A percentile compares a stretch with the other conserved stretches of the same genome.
Evolutionary conservation across 2,888 invertebrate species (phyloP).

Genomic region (Hedya salicella): DNA sequence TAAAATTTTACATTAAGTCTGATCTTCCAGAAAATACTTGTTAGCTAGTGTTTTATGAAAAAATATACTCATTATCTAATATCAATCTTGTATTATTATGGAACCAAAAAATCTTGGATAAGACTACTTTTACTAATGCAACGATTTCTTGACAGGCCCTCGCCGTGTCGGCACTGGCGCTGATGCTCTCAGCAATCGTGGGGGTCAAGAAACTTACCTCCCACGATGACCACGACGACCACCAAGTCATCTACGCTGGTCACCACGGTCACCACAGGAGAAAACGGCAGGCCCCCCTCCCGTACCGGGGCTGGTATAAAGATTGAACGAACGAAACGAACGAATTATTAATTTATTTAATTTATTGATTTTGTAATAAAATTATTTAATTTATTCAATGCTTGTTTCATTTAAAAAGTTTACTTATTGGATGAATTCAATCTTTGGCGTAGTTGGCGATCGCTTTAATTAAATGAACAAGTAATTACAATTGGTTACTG

Average conservation of each 20-base stretch:
- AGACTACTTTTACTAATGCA: no score
- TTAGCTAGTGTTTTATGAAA: no score
- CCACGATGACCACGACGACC: constrained; percentile 85
- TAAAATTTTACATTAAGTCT: no score
- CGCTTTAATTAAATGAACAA: no score
- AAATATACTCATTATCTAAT: no score
- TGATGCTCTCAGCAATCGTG: constrained; percentile 90
- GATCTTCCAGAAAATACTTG: no score
- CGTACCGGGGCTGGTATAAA: constrained; percentile 81
- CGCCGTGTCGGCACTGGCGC: constrained; percentile 88
- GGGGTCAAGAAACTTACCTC: constrained; percentile 89
- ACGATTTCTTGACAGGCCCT: constrained; percentile 74
- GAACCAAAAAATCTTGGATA: no score
- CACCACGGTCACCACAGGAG: constrained; percentile 86
- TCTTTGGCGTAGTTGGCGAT: no score
- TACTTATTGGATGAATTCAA: not conserved
- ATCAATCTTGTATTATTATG: no score
- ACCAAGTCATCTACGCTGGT: constrained; percentile 85
- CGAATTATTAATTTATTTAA: constrained; percentile 32
- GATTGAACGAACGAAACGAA: constrained; percentile 44
- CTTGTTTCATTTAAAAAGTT: not conserved
- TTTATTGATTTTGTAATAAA: constrained; percentile 39
- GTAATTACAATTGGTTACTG: no score
- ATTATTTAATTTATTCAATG: not conserved
- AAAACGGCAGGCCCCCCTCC: constrained; percentile 73